Evolutionary conservation across 2,797 vertebrate genomes (phyloP), one percentile per base, ranked within the genome.

Genomic region (Mionectes olivaceus): DNA sequence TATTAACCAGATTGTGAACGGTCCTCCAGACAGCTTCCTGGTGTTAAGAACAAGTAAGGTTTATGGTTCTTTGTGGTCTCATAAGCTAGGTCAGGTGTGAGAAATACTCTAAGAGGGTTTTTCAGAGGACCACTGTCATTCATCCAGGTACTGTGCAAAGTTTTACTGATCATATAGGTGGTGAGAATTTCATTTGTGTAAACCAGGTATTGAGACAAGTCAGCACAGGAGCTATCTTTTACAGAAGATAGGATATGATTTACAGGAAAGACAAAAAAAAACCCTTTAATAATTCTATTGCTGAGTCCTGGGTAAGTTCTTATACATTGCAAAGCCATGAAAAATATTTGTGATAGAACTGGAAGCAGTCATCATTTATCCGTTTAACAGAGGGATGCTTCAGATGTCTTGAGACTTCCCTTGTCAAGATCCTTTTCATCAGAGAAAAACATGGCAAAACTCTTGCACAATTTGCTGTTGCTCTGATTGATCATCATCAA

Each of bases 391-490:
- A 7, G 18, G 28, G 8, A 28, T 50, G 15, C n/a, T 69, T 71
- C 71, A 11, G 16, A 61, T 89, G 33, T 21, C 74, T 86, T 82
- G 43, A 56, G 67, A 84, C 6, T 28, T 44, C 12, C 63, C 44
- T 37, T 35, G 70, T 84, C 67, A 89, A 65, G 79, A 84, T 56
- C 46, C 19, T 76, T 92, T 56, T 50, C 17, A n/a, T 79, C 41
- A 89, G 63, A 61, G 88, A 49, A 86, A 93, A 88, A 12, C 18
- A n/a, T 10, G 30, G 52, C 57, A 55, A 92, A 91, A 73, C 2
- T 9, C 74, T 57, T 83, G 59, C 35, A 63, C 63, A 59, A 49
- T 70, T 82, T 94, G 3, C 53, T 65, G 30, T 74, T 94, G 41
- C 60, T 94, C 28, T 7, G 11, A 76, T 81, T 91, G 74, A 79